A percentile compares a stretch with the other conserved stretches of the same genome.
phyloP scores from a whole-genome alignment of 2,888 invertebrate genomes.

The Margaritifera margaritifera region DNA sequence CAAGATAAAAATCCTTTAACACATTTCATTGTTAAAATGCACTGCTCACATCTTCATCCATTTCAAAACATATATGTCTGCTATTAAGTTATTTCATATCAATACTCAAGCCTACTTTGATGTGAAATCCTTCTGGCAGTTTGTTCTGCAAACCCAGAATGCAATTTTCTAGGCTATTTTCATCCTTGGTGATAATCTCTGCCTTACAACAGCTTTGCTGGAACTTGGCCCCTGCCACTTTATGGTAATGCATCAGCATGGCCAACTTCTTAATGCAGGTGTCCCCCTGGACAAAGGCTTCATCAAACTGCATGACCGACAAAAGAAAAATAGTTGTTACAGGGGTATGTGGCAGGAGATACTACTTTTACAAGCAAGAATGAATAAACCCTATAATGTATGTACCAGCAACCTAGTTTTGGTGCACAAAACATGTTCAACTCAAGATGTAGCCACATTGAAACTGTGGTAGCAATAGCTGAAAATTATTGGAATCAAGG shows the following conservation, averaged over 20 bases:
- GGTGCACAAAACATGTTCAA: too few species aligned
- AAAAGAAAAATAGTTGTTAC: neutral
- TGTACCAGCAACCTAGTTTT: too few species aligned
- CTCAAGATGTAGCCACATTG: too few species aligned
- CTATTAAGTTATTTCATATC: too few species aligned
- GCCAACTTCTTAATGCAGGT: slow-evolving; percentile 41
- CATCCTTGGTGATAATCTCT: slow-evolving; percentile 31
- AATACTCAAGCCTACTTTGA: slow-evolving; percentile 38
- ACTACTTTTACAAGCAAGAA: neutral
- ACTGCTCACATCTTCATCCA: too few species aligned
- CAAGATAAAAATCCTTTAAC: slow-evolving; percentile 1
- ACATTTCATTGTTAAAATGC: neutral
- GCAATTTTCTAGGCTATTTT: slow-evolving; percentile 57
- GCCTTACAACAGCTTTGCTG: slow-evolving; percentile 43
- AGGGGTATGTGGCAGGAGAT: neutral
- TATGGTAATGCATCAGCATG: slow-evolving; percentile 41
- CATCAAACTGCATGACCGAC: slow-evolving; percentile 43
- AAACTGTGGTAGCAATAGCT: too few species aligned
- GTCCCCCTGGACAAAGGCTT: slow-evolving; percentile 42
- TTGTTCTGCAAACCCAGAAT: slow-evolving; percentile 47
- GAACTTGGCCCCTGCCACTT: slow-evolving; percentile 44
- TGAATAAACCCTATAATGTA: too few species aligned
- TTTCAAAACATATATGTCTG: neutral
- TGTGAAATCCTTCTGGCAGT: slow-evolving; percentile 37
- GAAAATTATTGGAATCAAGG: too few species aligned